Conservation (phyloP, 2,113 vertebrate genomes). For the Hipposideros armiger region DNA sequence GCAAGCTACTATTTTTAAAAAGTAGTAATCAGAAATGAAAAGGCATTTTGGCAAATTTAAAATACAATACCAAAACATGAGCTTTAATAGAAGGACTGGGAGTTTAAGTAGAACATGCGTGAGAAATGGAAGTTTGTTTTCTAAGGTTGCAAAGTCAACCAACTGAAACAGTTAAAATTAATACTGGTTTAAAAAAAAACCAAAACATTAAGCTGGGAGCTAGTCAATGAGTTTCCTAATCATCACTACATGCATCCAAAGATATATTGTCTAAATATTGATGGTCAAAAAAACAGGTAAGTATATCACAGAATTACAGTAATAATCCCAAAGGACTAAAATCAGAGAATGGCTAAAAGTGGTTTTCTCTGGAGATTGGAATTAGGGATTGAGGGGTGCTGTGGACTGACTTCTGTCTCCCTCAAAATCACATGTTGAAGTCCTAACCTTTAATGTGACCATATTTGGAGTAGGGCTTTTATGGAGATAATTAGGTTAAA, state of each 20-base stretch:
- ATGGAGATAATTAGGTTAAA: not conserved
- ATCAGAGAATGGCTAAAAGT: not conserved
- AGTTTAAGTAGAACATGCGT: not conserved
- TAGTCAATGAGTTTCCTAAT: slow-evolving; percentile 15
- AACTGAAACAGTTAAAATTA: not conserved
- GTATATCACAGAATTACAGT: not conserved
- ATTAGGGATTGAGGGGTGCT: not conserved
- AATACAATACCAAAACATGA: not conserved
- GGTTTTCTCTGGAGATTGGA: not conserved
- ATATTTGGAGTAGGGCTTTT: not conserved
- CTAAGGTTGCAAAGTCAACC: not conserved
- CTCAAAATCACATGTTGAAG: not conserved
- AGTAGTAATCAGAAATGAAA: not conserved
- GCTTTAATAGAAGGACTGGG: not conserved
- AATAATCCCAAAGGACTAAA: not conserved
- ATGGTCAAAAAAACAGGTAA: not conserved
- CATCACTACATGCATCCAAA: not conserved
- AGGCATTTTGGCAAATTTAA: slow-evolving; percentile 4
- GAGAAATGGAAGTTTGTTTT: not conserved
- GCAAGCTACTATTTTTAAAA: not conserved
- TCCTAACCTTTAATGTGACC: not conserved
- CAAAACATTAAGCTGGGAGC: not conserved
- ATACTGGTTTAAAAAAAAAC: not conserved
- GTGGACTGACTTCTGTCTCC: not conserved
- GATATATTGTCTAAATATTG: not conserved